phyloP scores from a whole-genome alignment of 30 jellyfish, hydroid and myxozoan genomes.

The Aurelia aurita complex sp. Pacific region DNA sequence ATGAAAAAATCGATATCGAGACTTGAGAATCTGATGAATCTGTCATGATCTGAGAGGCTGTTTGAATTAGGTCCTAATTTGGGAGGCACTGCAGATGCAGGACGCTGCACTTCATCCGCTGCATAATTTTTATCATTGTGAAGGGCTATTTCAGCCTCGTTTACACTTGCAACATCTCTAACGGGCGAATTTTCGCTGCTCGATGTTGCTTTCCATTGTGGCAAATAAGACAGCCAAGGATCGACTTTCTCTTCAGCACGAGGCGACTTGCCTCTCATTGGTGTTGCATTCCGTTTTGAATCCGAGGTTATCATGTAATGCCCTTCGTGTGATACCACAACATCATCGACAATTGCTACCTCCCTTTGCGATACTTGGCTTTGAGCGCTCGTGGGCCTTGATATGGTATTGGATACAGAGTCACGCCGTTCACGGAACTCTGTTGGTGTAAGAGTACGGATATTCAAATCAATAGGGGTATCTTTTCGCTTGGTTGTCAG shows the following conservation, averaged over 20 bases:
- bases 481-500: constrained; percentile 4
- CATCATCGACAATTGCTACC: constrained; percentile 55
- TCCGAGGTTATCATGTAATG: constrained; percentile 30
- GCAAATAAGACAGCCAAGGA: constrained; percentile 77
- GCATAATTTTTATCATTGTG: neutral
- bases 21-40: constrained; percentile 66
- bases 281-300: constrained; percentile 5
- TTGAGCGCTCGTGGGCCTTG: constrained; percentile 66
- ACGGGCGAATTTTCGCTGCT: constrained; percentile 29
- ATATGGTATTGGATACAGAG: neutral
- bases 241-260: constrained; percentile 50
- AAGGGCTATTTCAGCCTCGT: constrained; percentile 20
- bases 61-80: constrained; percentile 1
- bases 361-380: constrained; percentile 69
- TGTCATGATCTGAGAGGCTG: constrained; percentile 42
- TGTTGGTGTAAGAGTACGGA: constrained; percentile 12
- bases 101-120: constrained; percentile 6
- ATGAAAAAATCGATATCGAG: constrained; percentile 72
- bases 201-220: constrained; percentile 49
- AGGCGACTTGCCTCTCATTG: constrained; percentile 26
- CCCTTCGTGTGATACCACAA: constrained; percentile 54
- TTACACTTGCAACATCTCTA: neutral
- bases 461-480: neutral
- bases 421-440: constrained; percentile 2
- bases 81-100: constrained; percentile 44